Percentiles rank a stretch among this genome's conserved stretches.
Conservation (phyloP, 2,797 vertebrate genomes). For the Enteromius anoplus region DNA sequence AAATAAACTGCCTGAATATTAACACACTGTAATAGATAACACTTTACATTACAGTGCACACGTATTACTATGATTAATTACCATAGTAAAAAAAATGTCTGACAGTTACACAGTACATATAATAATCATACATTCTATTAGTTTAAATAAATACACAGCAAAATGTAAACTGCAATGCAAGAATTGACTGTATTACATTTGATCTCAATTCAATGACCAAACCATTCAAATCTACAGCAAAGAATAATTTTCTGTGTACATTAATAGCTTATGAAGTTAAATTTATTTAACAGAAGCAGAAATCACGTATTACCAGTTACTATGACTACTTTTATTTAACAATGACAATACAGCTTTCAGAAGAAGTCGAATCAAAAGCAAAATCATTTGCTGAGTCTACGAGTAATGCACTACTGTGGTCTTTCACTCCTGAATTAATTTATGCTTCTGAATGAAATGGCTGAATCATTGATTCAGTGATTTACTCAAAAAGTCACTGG, state of each 20-base stretch:
- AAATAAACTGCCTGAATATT: conserved; percentile 18
- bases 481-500: not conserved
- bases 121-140: not conserved
- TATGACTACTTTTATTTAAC: not conserved
- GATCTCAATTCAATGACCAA: not conserved
- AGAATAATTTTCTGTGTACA: not conserved
- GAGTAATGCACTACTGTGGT: not conserved
- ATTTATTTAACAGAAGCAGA: not conserved
- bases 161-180: not conserved
- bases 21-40: conserved; percentile 13
- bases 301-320: not conserved
- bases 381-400: not conserved
- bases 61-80: conserved; percentile 6
- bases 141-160: not conserved
- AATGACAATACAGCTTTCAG: not conserved
- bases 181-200: not conserved
- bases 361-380: not conserved
- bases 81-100: not conserved
- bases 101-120: not conserved
- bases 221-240: not conserved
- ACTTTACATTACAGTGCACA: conserved; percentile 13
- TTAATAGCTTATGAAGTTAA: not conserved
- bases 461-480: not conserved
- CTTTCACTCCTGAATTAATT: not conserved
- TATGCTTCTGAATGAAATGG: not conserved